phyloP scores from a whole-genome alignment of 1,140 invertebrate species.

The Magallana ariakensis region DNA sequence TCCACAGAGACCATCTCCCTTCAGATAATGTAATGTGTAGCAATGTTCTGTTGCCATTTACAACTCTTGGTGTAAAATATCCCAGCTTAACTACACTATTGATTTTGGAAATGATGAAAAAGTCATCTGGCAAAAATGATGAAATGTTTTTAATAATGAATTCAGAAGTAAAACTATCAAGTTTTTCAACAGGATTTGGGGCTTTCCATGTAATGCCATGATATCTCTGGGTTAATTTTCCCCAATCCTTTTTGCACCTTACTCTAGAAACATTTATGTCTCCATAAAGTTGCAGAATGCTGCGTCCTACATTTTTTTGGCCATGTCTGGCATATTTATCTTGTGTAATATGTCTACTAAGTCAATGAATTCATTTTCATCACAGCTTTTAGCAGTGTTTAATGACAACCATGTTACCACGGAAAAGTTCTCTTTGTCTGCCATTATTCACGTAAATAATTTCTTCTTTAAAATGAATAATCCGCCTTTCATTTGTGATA shows the following conservation, averaged over 20 bases:
- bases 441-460: too few species aligned
- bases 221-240: neutral
- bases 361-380: neutral
- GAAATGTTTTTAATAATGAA: neutral
- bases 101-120: neutral
- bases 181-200: neutral
- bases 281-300: neutral
- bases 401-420: too few species aligned
- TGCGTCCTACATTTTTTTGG: neutral
- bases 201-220: conserved; percentile 22
- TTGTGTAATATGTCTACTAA: neutral
- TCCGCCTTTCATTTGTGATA: too few species aligned
- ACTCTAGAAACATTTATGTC: neutral
- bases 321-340: neutral
- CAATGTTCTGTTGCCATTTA: neutral
- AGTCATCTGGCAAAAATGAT: neutral
- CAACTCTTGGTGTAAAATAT: neutral
- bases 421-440: too few species aligned
- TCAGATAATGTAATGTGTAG: neutral
- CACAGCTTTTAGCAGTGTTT: too few species aligned
- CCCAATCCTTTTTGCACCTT: neutral
- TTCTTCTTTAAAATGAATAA: too few species aligned
- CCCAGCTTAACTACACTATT: neutral
- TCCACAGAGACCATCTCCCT: neutral
- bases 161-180: neutral